These are phyloP conservation scores for Dexiosoma caninum DNA, from an alignment of 2,888 invertebrate species.

Conservation along the genomic window DNA sequence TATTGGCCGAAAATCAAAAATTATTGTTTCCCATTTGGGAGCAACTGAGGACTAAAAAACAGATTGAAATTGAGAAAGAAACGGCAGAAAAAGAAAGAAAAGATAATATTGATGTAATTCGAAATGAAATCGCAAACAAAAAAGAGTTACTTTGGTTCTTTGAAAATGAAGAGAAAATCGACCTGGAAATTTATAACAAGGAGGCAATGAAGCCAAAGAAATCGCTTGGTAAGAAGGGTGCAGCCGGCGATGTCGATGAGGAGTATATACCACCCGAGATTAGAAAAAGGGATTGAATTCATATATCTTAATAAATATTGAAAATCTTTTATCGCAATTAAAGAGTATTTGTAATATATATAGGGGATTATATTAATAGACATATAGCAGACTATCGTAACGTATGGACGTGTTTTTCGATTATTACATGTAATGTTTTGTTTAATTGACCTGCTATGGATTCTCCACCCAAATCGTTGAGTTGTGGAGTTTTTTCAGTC, in stretches of 20 bases:
- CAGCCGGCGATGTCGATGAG: constrained; percentile 79
- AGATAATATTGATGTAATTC: constrained; percentile 80
- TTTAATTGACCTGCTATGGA: too few relatives aligned
- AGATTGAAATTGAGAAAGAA: constrained; percentile 82
- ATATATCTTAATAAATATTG: too few relatives aligned
- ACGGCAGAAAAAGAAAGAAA: constrained; percentile 80
- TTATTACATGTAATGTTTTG: too few relatives aligned
- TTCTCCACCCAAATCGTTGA: too few relatives aligned
- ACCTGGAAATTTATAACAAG: constrained; percentile 84
- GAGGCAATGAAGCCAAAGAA: constrained; percentile 78
- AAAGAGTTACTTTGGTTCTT: constrained; percentile 88
- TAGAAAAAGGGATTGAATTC: constrained; percentile 50
- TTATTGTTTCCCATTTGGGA: constrained; percentile 73
- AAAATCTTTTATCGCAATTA: too few relatives aligned
- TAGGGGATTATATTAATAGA: too few relatives aligned
- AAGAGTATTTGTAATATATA: too few relatives aligned
- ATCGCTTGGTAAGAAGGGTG: constrained; percentile 79
- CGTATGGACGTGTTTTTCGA: too few relatives aligned
- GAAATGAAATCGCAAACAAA: constrained; percentile 78
- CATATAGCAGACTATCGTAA: too few relatives aligned
- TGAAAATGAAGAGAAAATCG: constrained; percentile 87
- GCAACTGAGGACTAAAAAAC: constrained; percentile 77
- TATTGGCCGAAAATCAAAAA: constrained; percentile 72
- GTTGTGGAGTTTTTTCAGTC: too few relatives aligned
- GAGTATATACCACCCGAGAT: constrained; percentile 87